Evolutionary conservation across 2,888 invertebrate genomes (phyloP), one percentile per base, ranked within the genome.

Genomic region (Hartigia nigra): DNA sequence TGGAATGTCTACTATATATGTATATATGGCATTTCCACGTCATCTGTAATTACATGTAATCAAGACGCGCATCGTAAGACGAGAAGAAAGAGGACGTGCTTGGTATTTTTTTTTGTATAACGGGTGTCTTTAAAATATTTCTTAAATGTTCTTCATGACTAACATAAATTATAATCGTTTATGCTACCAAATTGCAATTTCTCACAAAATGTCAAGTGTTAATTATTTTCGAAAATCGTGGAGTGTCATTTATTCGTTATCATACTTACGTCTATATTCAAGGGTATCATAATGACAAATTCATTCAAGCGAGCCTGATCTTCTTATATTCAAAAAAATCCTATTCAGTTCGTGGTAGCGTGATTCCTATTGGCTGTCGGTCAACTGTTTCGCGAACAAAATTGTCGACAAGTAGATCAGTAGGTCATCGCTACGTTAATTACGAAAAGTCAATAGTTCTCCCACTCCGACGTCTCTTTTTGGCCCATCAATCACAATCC

Each of bases 351-450:
- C 78, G 76, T 78, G 76, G 74, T 76, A 75, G 76, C 78, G 76
- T 39, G 36, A 72, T 34, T 76, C 78, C 72, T 37, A 70, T 70
- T 32, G 76, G 75, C n/a, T 76, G 32, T 37, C 39, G 75, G 78
- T 74, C 37, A 35, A 75, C 72, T 37, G 75, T 78, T 78, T 76
- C 23, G 75, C 78, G 75, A 76, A 75, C 70, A 72, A 79, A 79
- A 76, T 77, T 69, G 31, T 31, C 31, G 69, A 35, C 76, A 82
- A 86, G 85, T 89, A 82, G 88, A 88, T 88, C 86, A 89, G 87
- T 89, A 80, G 89, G 89, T 86, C 88, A 84, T 81, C 83, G 84
- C 82, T 86, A 84, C 84, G 84, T 88, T 89, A 87, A 89, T 89
- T 87, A 86, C 86, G 79, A 79, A 80, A 85, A 88, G 86, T 85